Percentiles rank a stretch among this genome's conserved stretches.
Conservation (phyloP, 2,888 invertebrate species). For the Nezara viridula region DNA sequence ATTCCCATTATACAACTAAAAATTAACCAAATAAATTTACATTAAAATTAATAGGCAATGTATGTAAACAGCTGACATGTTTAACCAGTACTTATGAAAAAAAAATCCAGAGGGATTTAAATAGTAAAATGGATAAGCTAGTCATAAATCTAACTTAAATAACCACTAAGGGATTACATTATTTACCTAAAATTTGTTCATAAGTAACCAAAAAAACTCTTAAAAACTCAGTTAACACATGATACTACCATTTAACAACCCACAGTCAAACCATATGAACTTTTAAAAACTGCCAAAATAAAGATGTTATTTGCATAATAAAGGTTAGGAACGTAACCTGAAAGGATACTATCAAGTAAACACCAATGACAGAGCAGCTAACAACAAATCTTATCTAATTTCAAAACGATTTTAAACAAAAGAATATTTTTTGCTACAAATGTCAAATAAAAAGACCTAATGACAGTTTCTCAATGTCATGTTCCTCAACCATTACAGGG, state of each 20-base stretch:
- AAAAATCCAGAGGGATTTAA: conserved; percentile 5
- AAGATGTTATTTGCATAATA: conserved; percentile 17
- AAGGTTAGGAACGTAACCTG: conserved; percentile 38
- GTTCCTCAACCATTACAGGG: neutral
- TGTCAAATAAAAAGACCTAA: conserved; percentile 1
- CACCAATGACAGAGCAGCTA: neutral
- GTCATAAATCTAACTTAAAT: conserved; percentile 12
- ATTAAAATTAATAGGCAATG: neutral
- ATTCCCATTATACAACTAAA: conserved; percentile 8
- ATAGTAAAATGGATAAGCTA: neutral
- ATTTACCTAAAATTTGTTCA: conserved; percentile 43
- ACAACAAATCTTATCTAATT: neutral
- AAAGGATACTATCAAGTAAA: neutral
- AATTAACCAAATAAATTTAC: conserved; percentile 26
- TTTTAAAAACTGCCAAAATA: conserved; percentile 5
- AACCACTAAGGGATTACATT: neutral
- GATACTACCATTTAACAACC: neutral
- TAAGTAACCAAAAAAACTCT: conserved; percentile 4
- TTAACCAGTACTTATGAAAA: neutral
- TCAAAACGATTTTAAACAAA: neutral
- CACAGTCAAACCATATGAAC: neutral
- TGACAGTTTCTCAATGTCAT: conserved; percentile 25
- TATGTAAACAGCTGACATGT: conserved; percentile 37
- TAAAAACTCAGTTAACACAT: conserved; percentile 9
- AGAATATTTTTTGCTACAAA: neutral